phyloP scores from a whole-genome alignment of 2,113 vertebrate genomes.

The Chauna torquata region DNA sequence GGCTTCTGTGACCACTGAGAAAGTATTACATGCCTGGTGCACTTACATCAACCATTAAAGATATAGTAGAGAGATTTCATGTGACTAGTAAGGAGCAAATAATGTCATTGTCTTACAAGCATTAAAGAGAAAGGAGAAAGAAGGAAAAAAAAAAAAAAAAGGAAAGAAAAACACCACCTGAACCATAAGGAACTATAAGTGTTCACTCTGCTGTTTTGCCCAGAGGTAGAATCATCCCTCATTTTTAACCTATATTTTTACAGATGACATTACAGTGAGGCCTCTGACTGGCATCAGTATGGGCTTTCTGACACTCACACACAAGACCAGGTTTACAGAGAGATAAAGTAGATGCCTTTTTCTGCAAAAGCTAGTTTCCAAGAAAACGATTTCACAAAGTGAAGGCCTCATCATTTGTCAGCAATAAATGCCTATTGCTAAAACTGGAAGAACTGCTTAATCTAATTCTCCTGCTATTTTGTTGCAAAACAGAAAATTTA shows the following conservation, averaged over 20 bases:
- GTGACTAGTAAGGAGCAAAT: not conserved
- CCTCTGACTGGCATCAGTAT: not conserved
- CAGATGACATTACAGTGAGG: not conserved
- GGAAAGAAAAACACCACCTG: too few species aligned
- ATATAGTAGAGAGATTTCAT: not conserved
- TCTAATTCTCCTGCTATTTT: not conserved
- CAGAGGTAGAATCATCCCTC: not conserved
- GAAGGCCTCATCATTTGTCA: not conserved
- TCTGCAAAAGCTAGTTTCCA: not conserved
- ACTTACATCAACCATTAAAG: not conserved
- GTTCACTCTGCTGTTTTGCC: not conserved
- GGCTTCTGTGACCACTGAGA: not conserved
- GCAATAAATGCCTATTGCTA: not conserved
- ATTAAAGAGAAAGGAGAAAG: not conserved
- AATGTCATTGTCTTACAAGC: not conserved
- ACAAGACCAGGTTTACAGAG: not conserved
- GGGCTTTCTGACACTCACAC: not conserved
- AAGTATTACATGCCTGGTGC: not conserved
- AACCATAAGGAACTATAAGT: not conserved
- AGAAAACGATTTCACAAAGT: not conserved
- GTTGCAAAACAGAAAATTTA: not conserved
- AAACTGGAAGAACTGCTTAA: not conserved
- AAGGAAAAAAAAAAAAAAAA: accelerated
- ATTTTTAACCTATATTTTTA: not conserved
- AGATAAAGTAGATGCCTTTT: not conserved